Evolutionary conservation across 2,888 invertebrate genomes (phyloP), one percentile per base, ranked within the genome.

Genomic region (Ptychoptera albimana): DNA sequence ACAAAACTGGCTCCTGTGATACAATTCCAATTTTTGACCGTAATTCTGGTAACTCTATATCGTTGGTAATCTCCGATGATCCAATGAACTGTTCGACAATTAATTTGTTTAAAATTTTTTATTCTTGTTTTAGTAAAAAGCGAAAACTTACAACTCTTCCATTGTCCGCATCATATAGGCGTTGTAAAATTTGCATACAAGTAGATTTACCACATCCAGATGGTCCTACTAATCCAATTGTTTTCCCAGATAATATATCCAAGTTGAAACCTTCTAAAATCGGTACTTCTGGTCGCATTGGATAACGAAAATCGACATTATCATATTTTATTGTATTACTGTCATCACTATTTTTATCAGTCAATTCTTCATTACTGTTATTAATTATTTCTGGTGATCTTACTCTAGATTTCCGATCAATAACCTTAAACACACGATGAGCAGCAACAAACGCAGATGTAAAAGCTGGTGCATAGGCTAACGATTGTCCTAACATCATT

Each of bases 191-290:
- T 54, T 86, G 85, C 50, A 86, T 77, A 41, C 82, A 78, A 0
- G 86, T 86, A 1, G 83, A 84, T 61, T 86, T 86, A 37, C 86
- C 86, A 58, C 84, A 84, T 15, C 86, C 85, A 50, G 77, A 79
- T 46, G 79, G 78, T 0, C 77, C 80, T 3, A 82, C 82, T 16
- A 83, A 57, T 0, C 82, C 87, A 2, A 87, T 72, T 11, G 81
- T 81, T 59, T 77, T 72, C 0, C 85, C 84, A 8, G 72, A 69
- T 13, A 74, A 68, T 3, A 87, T 76, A 45, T 73, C 68, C 42
- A 87, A 64, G 45, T 77, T 72, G 9, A 87, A 60, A 0, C 79
- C 81, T 48, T 79, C 75, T 2, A 93, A 66, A 16, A 92, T 79
- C 49, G 75, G 72, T 32, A 76, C 73, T 53, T 85, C 82, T 5